Conservation (phyloP, 1,140 invertebrate species). For the Epicauta chinensis region DNA sequence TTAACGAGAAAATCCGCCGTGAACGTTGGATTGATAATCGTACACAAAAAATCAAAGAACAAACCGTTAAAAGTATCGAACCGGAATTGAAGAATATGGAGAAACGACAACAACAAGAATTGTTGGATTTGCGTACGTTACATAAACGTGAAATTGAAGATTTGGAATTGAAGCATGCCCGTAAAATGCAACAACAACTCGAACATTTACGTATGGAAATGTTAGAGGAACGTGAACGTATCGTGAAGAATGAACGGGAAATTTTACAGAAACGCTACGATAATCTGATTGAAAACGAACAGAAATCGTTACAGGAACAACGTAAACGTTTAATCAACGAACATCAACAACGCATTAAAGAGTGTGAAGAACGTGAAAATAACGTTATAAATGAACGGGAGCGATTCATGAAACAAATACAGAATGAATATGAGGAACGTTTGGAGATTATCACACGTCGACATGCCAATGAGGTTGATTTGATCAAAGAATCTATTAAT, state of each 20-base stretch:
- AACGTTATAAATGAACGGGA: slow-evolving; percentile 42
- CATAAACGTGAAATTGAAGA: slow-evolving; percentile 57
- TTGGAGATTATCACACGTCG: slow-evolving; percentile 34
- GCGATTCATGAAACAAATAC: slow-evolving; percentile 41
- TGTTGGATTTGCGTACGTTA: slow-evolving; percentile 50
- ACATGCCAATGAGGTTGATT: slow-evolving; percentile 50
- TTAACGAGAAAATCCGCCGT: slow-evolving; percentile 57
- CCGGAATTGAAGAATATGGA: slow-evolving; percentile 63
- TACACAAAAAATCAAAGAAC: slow-evolving; percentile 66
- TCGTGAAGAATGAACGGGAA: slow-evolving; percentile 47
- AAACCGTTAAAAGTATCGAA: slow-evolving; percentile 67
- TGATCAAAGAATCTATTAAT: slow-evolving; percentile 48
- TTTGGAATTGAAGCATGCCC: slow-evolving; percentile 47
- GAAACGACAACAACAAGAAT: slow-evolving; percentile 53
- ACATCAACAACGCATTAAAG: slow-evolving; percentile 41
- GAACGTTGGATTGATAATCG: slow-evolving; percentile 64
- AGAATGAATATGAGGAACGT: slow-evolving; percentile 46
- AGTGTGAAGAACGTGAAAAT: slow-evolving; percentile 45
- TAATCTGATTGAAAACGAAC: slow-evolving; percentile 49
- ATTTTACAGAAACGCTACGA: slow-evolving; percentile 47
- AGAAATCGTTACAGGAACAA: slow-evolving; percentile 49
- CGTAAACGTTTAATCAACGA: slow-evolving; percentile 46
- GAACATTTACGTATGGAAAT: slow-evolving; percentile 46
- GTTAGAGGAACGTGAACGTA: slow-evolving; percentile 46
- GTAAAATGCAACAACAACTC: slow-evolving; percentile 49